Evolutionary conservation across 2,888 invertebrate genomes (phyloP).

Genomic region (Mimas tiliae): DNA sequence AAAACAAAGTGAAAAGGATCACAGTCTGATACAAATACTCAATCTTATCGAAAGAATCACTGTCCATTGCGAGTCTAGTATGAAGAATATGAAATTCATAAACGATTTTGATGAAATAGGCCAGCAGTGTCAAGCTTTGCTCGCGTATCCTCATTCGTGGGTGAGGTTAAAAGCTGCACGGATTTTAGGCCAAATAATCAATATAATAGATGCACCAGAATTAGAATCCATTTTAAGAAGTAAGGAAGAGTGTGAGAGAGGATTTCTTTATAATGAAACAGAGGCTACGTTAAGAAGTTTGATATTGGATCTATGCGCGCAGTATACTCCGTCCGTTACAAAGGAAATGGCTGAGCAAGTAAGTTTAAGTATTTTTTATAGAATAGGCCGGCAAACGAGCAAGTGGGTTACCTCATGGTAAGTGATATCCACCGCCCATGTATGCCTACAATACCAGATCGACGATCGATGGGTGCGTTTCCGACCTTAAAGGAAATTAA

Average conservation of each 20-base stretch:
- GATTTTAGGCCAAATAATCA: constrained; percentile 89
- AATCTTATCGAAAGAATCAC: constrained; percentile 89
- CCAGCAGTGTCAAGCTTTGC: constrained; percentile 88
- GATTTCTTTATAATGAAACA: constrained; percentile 87
- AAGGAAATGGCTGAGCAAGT: constrained; percentile 90
- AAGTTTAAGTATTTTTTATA: constrained; percentile 28
- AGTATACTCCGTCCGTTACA: constrained; percentile 88
- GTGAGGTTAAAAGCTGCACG: constrained; percentile 91
- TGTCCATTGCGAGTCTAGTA: constrained; percentile 84
- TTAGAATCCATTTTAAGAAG: constrained; percentile 79
- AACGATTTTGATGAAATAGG: constrained; percentile 84
- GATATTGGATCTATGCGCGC: constrained; percentile 90
- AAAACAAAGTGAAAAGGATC: constrained; percentile 87
- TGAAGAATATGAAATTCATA: constrained; percentile 78
- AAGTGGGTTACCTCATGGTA: no score
- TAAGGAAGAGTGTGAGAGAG: constrained; percentile 67
- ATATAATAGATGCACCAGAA: constrained; percentile 85
- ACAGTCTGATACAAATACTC: constrained; percentile 90
- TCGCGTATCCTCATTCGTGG: constrained; percentile 94
- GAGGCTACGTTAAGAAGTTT: constrained; percentile 86
- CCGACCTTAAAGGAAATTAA: no score
- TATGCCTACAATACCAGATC: no score
- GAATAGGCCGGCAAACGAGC: no score
- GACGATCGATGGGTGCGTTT: no score
- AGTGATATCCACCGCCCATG: no score